Evolutionary conservation across 2,113 vertebrate genomes (phyloP), one percentile per base, ranked within the genome.

Genomic region (Neopipo cinnamomea): DNA sequence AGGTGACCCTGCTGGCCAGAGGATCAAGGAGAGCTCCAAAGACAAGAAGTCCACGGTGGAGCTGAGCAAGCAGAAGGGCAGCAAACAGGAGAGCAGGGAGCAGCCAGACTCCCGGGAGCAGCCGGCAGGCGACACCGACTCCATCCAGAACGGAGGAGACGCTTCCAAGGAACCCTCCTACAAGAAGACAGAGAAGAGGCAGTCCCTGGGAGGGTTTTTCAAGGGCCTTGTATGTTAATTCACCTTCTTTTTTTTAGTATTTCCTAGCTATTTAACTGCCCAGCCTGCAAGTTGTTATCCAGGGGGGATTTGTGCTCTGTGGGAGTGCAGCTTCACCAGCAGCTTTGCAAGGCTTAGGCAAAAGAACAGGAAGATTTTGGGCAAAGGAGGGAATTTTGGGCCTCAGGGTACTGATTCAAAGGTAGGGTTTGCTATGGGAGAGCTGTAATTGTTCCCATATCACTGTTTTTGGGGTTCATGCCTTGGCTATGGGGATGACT

Each of bases 181-280:
- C 97, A 99, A 96, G 97, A 98, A 97, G 97, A 81, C 97, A 79
- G 99, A 99, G 98, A 99, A 99, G 97, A 98, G 98, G 79, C 99
- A 99, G 97, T 99, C 99, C 72, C 97, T 99, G 5, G 98, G 99
- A 41, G 97, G 97, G 66, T 99, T 99, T 96, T 98, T 99, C 77
- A 99, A 99, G 97, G 98, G 95, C 95, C 98, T 99, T 97, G 99
- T 99, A 97, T 13, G 98, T 98, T 65, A 11, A 6, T 61, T 95
- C 20, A 5, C 42, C 20, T 58, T 37, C 39, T 12, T 39, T 55
- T 55, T 79, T 84, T 56, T 17, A 31, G 56, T 58, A 0, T 39
- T 85, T 74, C 27, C 47, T n/a, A 50, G 35, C 47, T 73, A 25
- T 50, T 24, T 52, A 35, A 71, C 23, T 4, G 4, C 5, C 22